phyloP scores from a whole-genome alignment of 2,888 invertebrate genomes.

The Tipula unca region DNA sequence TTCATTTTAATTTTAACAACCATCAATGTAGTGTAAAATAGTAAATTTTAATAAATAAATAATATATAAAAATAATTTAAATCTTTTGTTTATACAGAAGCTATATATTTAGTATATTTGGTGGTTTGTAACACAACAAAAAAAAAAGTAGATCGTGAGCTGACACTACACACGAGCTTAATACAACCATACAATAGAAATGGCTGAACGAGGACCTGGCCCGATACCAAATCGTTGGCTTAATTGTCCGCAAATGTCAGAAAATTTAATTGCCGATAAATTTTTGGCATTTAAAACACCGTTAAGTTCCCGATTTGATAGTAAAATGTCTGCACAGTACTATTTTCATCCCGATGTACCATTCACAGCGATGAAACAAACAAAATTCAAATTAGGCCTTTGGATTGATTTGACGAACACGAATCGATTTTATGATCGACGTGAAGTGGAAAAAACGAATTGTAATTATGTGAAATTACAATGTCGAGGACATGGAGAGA shows the following conservation, averaged over 20 bases:
- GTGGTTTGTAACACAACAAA: not conserved
- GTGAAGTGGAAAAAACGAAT: constrained; percentile 63
- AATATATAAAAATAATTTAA: not conserved
- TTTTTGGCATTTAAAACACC: constrained; percentile 77
- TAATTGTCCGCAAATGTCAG: constrained; percentile 75
- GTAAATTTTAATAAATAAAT: not conserved
- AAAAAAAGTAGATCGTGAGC: not conserved
- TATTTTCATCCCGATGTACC: constrained; percentile 85
- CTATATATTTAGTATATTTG: not conserved
- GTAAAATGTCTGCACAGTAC: constrained; percentile 72
- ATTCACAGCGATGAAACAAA: constrained; percentile 64
- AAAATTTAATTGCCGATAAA: constrained; percentile 61
- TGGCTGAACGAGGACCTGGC: constrained; percentile 41
- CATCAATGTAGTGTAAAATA: not conserved
- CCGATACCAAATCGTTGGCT: constrained; percentile 83
- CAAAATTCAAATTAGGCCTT: constrained; percentile 81
- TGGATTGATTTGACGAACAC: constrained; percentile 98
- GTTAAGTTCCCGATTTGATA: constrained; percentile 70
- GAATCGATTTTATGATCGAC: constrained; percentile 78
- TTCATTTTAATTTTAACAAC: not conserved
- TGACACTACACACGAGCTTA: not conserved
- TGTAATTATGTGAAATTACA: constrained; percentile 82
- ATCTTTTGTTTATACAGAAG: not conserved
- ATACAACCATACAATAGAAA: not conserved
- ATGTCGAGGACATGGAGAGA: constrained; percentile 88